phyloP scores from a whole-genome alignment of 2,797 vertebrate genomes.

The Onychomys arenicola region DNA sequence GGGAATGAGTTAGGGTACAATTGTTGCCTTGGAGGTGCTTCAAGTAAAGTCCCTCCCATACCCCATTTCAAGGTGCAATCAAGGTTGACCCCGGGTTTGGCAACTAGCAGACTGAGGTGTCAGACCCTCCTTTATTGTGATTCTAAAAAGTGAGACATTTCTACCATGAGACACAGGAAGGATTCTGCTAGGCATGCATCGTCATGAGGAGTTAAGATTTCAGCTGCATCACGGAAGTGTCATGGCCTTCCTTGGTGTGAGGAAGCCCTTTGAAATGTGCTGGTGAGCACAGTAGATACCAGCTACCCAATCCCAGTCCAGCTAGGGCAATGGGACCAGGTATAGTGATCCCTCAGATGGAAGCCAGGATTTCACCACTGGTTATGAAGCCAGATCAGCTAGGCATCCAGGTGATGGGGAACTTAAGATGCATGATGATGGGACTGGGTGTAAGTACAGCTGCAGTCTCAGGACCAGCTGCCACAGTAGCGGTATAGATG shows the following conservation, averaged over 20 bases:
- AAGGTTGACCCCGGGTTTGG: background rate
- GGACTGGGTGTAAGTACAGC: background rate
- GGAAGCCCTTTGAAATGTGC: too few species aligned
- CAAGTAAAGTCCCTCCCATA: background rate
- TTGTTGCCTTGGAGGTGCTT: background rate
- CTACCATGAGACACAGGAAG: background rate
- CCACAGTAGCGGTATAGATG: fast-evolving
- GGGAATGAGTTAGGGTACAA: background rate
- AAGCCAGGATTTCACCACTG: background rate
- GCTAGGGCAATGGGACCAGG: background rate
- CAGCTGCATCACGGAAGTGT: background rate
- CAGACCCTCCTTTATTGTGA: background rate
- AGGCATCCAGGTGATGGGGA: background rate
- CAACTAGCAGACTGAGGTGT: background rate
- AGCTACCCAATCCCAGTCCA: background rate
- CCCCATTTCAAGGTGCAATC: background rate
- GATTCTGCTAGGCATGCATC: background rate
- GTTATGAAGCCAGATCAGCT: background rate
- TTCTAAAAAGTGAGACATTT: background rate
- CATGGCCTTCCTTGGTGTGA: too few species aligned
- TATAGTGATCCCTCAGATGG: background rate
- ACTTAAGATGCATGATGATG: background rate
- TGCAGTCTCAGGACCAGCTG: background rate
- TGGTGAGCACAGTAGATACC: background rate
- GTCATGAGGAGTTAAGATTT: background rate